These are phyloP conservation scores for Xestia rhomboidea DNA, from an alignment of 2,888 invertebrate genomes.

Conservation along the genomic window DNA sequence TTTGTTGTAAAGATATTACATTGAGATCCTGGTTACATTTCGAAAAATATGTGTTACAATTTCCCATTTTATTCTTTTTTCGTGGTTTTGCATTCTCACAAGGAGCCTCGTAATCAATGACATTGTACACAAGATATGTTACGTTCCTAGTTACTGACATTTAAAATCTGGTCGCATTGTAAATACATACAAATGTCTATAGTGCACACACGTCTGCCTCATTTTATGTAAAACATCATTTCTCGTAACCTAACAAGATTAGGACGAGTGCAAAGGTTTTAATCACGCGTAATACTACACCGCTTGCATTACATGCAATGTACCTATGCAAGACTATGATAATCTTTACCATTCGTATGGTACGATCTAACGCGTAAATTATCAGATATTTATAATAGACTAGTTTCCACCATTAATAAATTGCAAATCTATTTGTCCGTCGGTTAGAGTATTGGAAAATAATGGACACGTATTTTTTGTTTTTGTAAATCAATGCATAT, in stretches of 20 bases:
- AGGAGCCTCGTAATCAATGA: neutral
- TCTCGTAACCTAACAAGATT: neutral
- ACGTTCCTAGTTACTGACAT: neutral
- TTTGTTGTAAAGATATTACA: slow-evolving; percentile 19
- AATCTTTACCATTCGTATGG: neutral
- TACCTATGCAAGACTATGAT: neutral
- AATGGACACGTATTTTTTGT: no score
- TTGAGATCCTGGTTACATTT: slow-evolving; percentile 49
- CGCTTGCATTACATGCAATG: neutral
- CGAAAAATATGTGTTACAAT: slow-evolving; percentile 38
- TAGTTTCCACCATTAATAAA: no score
- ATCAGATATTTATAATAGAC: neutral
- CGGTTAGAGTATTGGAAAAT: no score
- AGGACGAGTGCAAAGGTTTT: neutral
- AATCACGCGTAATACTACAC: neutral
- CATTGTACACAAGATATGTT: neutral
- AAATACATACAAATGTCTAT: neutral
- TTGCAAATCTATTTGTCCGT: no score
- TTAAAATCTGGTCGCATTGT: neutral
- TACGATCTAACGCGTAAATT: neutral
- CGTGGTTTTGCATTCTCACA: neutral
- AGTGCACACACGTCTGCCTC: neutral
- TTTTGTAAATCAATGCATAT: no score
- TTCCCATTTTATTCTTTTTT: slow-evolving; percentile 21
- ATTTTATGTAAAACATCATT: neutral